phyloP scores from a whole-genome alignment of 2,888 invertebrate genomes.

The Sinotaia quadrata region DNA sequence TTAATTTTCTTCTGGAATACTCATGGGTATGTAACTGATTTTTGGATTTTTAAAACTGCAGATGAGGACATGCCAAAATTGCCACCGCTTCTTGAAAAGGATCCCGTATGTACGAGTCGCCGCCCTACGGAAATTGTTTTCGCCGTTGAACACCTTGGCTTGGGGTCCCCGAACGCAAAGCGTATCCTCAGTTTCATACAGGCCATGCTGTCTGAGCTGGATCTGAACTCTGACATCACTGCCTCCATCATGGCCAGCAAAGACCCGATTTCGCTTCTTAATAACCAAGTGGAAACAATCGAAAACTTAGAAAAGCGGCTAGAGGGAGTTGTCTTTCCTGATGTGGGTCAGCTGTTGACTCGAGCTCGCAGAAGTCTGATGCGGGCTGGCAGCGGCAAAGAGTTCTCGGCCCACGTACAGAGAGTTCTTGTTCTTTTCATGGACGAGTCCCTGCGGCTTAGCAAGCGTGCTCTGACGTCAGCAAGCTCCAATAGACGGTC shows the following conservation, averaged over 20 bases:
- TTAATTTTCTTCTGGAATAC: too few relatives aligned
- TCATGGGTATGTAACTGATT: too few relatives aligned
- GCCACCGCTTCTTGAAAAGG: conserved; percentile 18
- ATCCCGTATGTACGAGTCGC: conserved; percentile 24
- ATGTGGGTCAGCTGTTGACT: conserved; percentile 25
- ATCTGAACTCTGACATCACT: conserved; percentile 23
- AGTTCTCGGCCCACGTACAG: conserved; percentile 10
- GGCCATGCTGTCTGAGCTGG: conserved; percentile 24
- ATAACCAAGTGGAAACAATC: neutral
- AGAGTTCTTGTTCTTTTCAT: conserved; percentile 32
- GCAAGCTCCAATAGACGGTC: conserved; percentile 21
- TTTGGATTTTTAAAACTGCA: too few relatives aligned
- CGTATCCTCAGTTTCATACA: conserved; percentile 28
- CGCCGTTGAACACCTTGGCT: conserved; percentile 31
- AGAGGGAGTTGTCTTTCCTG: conserved; percentile 24
- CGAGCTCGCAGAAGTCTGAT: conserved; percentile 16
- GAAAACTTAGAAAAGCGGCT: conserved; percentile 6
- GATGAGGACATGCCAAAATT: neutral
- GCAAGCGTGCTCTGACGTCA: conserved; percentile 12
- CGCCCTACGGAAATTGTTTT: conserved; percentile 32
- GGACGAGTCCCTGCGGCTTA: conserved; percentile 26
- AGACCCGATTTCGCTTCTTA: conserved; percentile 15
- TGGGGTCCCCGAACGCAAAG: conserved; percentile 23
- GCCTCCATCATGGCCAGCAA: conserved; percentile 29
- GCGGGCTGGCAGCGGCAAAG: neutral